phyloP scores from a whole-genome alignment of 2,888 invertebrate species.

The Diarsia brunnea region DNA sequence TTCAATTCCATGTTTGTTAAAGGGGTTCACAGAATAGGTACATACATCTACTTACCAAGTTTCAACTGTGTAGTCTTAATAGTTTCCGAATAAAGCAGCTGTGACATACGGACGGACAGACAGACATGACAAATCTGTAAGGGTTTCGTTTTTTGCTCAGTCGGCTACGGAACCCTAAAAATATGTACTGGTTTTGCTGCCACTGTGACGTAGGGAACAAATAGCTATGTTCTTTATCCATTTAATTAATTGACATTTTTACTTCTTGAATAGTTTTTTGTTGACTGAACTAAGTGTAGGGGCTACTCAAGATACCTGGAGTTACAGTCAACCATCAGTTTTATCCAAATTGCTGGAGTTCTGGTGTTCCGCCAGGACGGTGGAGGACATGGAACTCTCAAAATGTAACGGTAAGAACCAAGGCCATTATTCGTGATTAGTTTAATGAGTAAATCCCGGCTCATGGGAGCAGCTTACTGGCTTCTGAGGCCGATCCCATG shows the following conservation, averaged over 20 bases:
- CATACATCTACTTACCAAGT: too few relatives aligned
- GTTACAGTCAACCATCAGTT: conserved; percentile 21
- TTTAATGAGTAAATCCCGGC: not conserved
- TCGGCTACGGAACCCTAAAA: too few relatives aligned
- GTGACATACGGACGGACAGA: too few relatives aligned
- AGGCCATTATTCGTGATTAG: not conserved
- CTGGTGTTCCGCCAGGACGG: conserved; percentile 19
- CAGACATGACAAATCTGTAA: too few relatives aligned
- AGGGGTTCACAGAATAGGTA: too few relatives aligned
- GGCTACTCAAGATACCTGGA: conserved; percentile 23
- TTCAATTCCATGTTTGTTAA: too few relatives aligned
- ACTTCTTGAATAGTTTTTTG: conserved; percentile 16
- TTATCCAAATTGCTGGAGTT: conserved; percentile 14
- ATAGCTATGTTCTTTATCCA: not conserved
- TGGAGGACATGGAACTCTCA: conserved; percentile 9
- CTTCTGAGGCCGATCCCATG: not conserved
- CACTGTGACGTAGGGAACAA: not conserved
- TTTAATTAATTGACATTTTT: not conserved
- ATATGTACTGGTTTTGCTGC: not conserved
- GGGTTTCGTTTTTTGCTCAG: too few relatives aligned
- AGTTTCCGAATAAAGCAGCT: too few relatives aligned
- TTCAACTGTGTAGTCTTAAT: too few relatives aligned
- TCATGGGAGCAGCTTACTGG: not conserved
- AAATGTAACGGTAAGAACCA: conserved; percentile 35
- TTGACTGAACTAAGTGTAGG: not conserved